These are phyloP conservation scores for Lasiurus borealis DNA, from an alignment of 2,113 vertebrate species.

Conservation along the genomic window DNA sequence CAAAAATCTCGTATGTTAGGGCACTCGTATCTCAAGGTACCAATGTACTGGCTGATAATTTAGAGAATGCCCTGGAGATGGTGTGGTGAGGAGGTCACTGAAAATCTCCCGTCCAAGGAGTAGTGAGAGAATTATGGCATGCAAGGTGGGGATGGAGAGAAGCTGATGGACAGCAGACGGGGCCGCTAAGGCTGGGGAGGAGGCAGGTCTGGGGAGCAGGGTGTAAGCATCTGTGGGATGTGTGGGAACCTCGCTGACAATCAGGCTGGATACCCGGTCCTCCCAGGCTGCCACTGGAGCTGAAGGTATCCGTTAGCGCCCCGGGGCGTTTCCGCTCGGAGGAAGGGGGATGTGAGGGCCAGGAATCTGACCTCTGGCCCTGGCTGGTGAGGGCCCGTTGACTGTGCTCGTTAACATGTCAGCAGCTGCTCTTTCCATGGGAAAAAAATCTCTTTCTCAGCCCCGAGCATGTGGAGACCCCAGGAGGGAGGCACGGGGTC, in stretches of 20 bases:
- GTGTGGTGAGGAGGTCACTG: neutral
- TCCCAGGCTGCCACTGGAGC: constrained; percentile 37
- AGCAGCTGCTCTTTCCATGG: constrained; percentile 56
- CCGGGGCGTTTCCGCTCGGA: constrained; percentile 4
- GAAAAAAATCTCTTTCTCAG: constrained; percentile 72
- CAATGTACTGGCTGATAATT: neutral
- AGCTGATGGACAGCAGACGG: rapidly evolving
- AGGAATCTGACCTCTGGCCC: constrained; percentile 76
- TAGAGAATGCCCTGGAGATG: neutral
- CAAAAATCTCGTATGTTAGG: too few species aligned
- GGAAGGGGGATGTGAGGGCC: constrained; percentile 39
- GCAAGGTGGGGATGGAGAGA: neutral
- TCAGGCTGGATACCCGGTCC: neutral
- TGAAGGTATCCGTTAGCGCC: neutral
- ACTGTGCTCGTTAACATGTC: constrained; percentile 69
- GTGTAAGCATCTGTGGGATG: neutral
- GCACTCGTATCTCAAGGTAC: too few species aligned
- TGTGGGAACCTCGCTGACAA: neutral
- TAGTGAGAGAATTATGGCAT: too few species aligned
- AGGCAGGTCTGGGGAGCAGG: neutral
- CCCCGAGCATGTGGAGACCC: constrained; percentile 39
- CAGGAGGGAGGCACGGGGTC: constrained; percentile 71
- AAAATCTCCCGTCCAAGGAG: neutral
- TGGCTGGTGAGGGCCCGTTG: constrained; percentile 40
- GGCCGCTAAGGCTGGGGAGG: too few species aligned